A percentile compares a stretch with the other conserved stretches of the same genome.
Conservation (phyloP, 2,888 invertebrate genomes). For the Capitulum mitella region DNA sequence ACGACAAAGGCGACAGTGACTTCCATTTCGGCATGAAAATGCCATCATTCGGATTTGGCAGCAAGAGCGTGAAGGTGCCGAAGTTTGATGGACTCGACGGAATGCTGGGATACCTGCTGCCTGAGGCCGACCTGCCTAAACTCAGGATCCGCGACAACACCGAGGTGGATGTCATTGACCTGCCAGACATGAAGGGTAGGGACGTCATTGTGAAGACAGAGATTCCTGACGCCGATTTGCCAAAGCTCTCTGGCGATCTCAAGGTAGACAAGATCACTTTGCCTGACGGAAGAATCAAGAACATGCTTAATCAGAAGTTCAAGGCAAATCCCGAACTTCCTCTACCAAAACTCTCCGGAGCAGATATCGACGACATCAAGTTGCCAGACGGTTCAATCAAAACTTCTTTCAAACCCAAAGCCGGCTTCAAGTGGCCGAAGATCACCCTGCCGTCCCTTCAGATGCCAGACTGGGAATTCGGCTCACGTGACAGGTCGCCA, state of each 20-base stretch:
- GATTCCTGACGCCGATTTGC: background rate
- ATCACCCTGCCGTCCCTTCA: background rate
- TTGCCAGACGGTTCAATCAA: background rate
- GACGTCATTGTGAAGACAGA: background rate
- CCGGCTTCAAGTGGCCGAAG: conserved; percentile 8
- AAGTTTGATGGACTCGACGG: background rate
- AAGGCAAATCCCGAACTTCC: background rate
- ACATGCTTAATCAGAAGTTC: background rate
- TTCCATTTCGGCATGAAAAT: background rate
- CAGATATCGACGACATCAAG: background rate
- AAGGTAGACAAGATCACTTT: background rate
- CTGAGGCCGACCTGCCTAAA: background rate
- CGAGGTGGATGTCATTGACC: background rate
- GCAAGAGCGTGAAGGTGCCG: background rate
- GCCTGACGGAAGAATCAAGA: background rate
- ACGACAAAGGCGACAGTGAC: background rate
- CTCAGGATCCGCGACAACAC: background rate
- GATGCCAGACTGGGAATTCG: background rate
- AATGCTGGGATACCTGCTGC: background rate
- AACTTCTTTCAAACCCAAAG: background rate
- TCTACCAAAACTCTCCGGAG: background rate
- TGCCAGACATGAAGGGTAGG: background rate
- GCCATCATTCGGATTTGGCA: background rate
- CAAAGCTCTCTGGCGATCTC: background rate
- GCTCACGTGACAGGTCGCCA: background rate